phyloP scores from a whole-genome alignment of 2,797 vertebrate genomes.

The Notolepis coatsorum region DNA sequence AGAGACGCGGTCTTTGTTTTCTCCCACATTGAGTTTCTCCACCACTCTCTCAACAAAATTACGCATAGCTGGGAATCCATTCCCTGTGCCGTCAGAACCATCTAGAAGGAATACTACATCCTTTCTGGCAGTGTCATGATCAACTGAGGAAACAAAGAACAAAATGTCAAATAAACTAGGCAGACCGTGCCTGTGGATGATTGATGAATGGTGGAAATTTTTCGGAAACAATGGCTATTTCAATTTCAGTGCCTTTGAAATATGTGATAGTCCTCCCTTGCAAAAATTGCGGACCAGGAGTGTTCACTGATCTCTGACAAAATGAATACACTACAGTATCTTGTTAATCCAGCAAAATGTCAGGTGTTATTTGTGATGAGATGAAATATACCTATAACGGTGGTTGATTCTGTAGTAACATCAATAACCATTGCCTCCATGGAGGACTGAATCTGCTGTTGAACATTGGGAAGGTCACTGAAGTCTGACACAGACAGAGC shows the following conservation, averaged over 20 bases:
- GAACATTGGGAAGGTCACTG: constrained; percentile 35
- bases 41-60: constrained; percentile 28
- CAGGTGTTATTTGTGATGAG: no score
- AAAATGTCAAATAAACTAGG: no score
- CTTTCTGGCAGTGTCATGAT: not conserved
- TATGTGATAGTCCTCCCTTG: no score
- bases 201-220: not conserved
- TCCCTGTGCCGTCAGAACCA: constrained; percentile 30
- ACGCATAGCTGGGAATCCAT: constrained; percentile 25
- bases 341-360: not conserved
- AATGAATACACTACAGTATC: not conserved
- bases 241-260: no score
- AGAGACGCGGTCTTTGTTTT: constrained; percentile 30
- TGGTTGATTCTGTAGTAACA: not conserved
- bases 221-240: no score
- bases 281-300: no score
- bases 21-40: constrained; percentile 29
- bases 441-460: constrained; percentile 26
- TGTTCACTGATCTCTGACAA: not conserved
- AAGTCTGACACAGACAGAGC: constrained; percentile 37
- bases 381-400: not conserved
- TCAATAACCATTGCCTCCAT: constrained; percentile 2
- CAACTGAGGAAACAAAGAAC: constrained; percentile 6
- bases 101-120: constrained; percentile 39
- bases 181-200: no score